Evolutionary conservation across 2,113 vertebrate genomes (phyloP).

Genomic region (Oncorhynchus gorbuscha): DNA sequence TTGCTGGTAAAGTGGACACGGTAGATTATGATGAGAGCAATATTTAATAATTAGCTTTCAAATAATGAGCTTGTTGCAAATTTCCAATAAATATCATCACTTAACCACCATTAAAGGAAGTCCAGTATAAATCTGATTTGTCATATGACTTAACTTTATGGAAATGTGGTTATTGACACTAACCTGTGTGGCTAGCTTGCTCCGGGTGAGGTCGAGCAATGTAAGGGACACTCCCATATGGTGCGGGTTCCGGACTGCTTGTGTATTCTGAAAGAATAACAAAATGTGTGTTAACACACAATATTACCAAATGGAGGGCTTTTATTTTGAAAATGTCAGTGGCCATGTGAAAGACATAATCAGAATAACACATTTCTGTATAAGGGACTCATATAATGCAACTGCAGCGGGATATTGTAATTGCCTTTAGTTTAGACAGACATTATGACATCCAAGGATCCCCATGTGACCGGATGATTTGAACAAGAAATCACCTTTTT

Average conservation of each 20-base stretch:
- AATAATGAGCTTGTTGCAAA: too few species aligned
- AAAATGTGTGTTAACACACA: neutral
- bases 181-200: conserved; percentile 86
- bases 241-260: conserved; percentile 29
- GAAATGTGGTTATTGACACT: conserved; percentile 35
- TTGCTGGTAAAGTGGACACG: too few species aligned
- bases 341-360: neutral
- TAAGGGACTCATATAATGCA: too few species aligned
- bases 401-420: too few species aligned
- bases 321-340: neutral
- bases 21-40: too few species aligned
- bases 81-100: too few species aligned
- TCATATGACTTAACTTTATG: too few species aligned
- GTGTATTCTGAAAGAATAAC: conserved; percentile 50
- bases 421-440: neutral
- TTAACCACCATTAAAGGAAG: too few species aligned
- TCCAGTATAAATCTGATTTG: too few species aligned
- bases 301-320: neutral
- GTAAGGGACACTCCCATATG: conserved; percentile 74
- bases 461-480: neutral
- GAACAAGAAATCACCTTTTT: conserved; percentile 61
- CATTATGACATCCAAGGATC: neutral
- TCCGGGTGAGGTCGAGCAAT: conserved; percentile 80
- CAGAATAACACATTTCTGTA: neutral
- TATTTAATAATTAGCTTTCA: too few species aligned